Conservation (phyloP, 2,888 invertebrate species). For the Ormyrus labotus region DNA sequence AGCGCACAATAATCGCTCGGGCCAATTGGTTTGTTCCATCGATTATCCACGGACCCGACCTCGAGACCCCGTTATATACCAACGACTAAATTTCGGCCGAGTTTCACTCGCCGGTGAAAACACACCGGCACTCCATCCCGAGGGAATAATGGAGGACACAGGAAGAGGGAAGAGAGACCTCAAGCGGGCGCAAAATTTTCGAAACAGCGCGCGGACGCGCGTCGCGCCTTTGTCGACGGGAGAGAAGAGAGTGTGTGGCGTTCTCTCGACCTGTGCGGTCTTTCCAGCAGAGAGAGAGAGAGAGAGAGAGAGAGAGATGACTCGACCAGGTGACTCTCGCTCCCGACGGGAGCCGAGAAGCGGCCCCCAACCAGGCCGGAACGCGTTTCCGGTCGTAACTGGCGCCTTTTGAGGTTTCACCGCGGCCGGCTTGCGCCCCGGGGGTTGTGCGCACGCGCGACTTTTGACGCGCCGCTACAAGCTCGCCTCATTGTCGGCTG, state of each 20-base stretch:
- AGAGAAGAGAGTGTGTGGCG: not conserved
- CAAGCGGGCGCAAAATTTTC: slow-evolving; percentile 41
- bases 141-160: not conserved
- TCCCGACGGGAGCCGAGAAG: not conserved
- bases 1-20: slow-evolving; percentile 20
- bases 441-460: slow-evolving; percentile 41
- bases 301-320: slow-evolving; percentile 3
- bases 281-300: not conserved
- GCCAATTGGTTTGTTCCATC: slow-evolving; percentile 28
- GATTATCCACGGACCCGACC: slow-evolving; percentile 13
- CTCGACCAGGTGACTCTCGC: slow-evolving; percentile 43
- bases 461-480: slow-evolving; percentile 26
- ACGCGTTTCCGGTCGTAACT: slow-evolving; percentile 43
- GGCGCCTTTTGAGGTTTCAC: slow-evolving; percentile 45
- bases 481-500: not conserved
- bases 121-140: not conserved
- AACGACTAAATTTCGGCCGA: slow-evolving; percentile 33
- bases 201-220: not conserved
- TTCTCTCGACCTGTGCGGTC: slow-evolving; percentile 46
- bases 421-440: slow-evolving; percentile 9
- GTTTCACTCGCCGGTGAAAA: slow-evolving; percentile 13
- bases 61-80: not conserved
- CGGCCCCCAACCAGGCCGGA: slow-evolving; percentile 21
- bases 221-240: slow-evolving; percentile 43
- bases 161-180: not conserved